Evolutionary conservation across 2,797 vertebrate genomes (phyloP).

Genomic region (Sebastes itinus): DNA sequence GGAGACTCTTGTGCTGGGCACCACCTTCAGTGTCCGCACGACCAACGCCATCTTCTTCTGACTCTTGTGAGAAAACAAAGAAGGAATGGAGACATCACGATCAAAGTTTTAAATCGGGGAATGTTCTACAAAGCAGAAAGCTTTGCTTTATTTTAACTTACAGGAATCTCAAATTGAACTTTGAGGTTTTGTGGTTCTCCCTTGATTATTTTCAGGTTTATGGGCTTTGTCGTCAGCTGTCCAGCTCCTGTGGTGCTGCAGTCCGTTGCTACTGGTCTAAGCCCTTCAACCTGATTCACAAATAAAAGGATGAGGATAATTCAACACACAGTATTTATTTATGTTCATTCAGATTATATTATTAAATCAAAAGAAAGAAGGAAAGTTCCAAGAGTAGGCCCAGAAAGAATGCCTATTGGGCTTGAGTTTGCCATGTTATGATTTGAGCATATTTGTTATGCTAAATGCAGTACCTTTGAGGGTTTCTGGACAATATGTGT

Average conservation of each 20-base stretch:
- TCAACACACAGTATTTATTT: not conserved
- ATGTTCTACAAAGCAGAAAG: not conserved
- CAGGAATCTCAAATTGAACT: constrained; percentile 85
- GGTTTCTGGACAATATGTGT: no score
- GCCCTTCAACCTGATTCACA: constrained; percentile 81
- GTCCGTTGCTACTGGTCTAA: constrained; percentile 77
- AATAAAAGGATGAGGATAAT: not conserved
- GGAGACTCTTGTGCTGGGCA: constrained; percentile 86
- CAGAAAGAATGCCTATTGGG: not conserved
- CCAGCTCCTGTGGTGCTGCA: constrained; percentile 89
- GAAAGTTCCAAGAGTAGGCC: not conserved
- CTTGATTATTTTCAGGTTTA: constrained; percentile 86
- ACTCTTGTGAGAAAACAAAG: constrained; percentile 68
- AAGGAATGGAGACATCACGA: not conserved
- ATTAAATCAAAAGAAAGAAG: not conserved
- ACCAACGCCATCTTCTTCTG: constrained; percentile 81
- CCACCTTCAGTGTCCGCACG: constrained; percentile 82
- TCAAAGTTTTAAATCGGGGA: not conserved
- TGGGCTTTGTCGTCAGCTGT: constrained; percentile 81
- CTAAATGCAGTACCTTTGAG: no score
- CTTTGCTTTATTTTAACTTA: constrained; percentile 17
- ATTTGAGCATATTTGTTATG: no score
- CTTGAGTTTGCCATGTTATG: no score
- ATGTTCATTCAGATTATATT: not conserved
- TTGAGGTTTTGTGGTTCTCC: constrained; percentile 80